Percentiles rank a stretch among this genome's conserved stretches.
Conservation (phyloP, 2,888 invertebrate genomes). For the Epiblema foenella region DNA sequence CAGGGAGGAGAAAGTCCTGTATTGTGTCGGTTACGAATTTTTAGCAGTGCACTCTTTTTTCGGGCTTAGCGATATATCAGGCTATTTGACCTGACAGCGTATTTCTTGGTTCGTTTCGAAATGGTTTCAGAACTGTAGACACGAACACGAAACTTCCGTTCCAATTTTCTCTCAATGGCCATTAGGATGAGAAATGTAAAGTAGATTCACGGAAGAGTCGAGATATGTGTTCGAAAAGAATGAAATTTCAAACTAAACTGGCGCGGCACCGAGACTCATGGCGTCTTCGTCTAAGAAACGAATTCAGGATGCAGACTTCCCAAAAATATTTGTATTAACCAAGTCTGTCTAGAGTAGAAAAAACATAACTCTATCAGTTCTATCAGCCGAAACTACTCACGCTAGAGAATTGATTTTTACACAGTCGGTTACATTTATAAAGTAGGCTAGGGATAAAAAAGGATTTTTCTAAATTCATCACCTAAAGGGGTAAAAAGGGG, state of each 20-base stretch:
- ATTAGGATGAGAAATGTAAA: conserved; percentile 85
- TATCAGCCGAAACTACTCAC: too few species aligned
- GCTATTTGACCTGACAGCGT: conserved; percentile 54
- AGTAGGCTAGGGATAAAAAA: too few species aligned
- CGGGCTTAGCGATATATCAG: not conserved
- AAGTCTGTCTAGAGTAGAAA: conserved; percentile 31
- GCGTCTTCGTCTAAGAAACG: conserved; percentile 57
- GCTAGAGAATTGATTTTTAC: too few species aligned
- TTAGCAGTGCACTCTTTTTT: not conserved
- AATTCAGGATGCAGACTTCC: conserved; percentile 63
- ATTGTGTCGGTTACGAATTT: not conserved
- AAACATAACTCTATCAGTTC: conserved; percentile 36
- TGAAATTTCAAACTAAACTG: conserved; percentile 79
- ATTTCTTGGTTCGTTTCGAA: conserved; percentile 63
- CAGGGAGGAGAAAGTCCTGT: too few species aligned
- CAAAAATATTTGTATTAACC: conserved; percentile 60
- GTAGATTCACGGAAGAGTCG: conserved; percentile 80
- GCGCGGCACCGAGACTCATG: conserved; percentile 61
- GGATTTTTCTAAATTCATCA: too few species aligned
- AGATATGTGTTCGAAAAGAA: conserved; percentile 82
- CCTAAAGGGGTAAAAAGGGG: too few species aligned
- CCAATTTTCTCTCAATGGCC: conserved; percentile 84
- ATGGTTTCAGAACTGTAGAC: conserved; percentile 67
- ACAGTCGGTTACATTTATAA: too few species aligned
- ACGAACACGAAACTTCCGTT: conserved; percentile 79